These are phyloP conservation scores for Sus cebifrons DNA, from an alignment of 2,797 vertebrate species.

Conservation along the genomic window DNA sequence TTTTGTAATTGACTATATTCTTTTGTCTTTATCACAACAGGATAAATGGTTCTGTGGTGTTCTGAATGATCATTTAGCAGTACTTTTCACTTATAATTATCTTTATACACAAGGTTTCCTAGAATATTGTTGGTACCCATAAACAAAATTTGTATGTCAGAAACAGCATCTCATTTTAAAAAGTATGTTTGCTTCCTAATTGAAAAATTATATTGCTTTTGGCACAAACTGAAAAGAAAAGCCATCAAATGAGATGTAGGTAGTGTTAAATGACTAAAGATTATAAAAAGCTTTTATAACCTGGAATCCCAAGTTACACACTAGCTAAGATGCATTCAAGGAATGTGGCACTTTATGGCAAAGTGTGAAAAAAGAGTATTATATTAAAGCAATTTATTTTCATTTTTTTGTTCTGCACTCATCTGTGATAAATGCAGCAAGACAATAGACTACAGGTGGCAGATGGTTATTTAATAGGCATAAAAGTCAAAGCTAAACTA, in stretches of 20 bases:
- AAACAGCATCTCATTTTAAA: constrained; percentile 70
- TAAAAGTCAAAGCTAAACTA: constrained; percentile 68
- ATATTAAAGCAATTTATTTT: constrained; percentile 72
- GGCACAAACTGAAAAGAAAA: constrained; percentile 77
- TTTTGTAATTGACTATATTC: constrained; percentile 52
- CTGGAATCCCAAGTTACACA: constrained; percentile 67
- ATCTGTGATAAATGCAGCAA: constrained; percentile 65
- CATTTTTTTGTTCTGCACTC: constrained; percentile 62
- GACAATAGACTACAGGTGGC: constrained; percentile 79
- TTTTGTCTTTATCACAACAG: constrained; percentile 71
- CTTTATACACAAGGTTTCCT: constrained; percentile 66
- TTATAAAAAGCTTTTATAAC: constrained; percentile 79
- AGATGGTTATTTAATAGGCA: constrained; percentile 72
- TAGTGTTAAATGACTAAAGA: constrained; percentile 60
- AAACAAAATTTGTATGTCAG: constrained; percentile 77
- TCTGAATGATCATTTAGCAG: constrained; percentile 59
- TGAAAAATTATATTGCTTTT: constrained; percentile 82
- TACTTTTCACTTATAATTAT: constrained; percentile 77
- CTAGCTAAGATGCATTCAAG: constrained; percentile 70
- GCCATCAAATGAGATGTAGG: constrained; percentile 21
- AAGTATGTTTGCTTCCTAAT: constrained; percentile 60
- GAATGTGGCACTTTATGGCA: constrained; percentile 65
- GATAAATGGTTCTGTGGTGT: constrained; percentile 17
- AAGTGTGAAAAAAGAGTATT: constrained; percentile 50
- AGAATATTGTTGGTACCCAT: constrained; percentile 48